phyloP scores from a whole-genome alignment of 2,113 vertebrate species.

The Phyllopteryx taeniolatus region DNA sequence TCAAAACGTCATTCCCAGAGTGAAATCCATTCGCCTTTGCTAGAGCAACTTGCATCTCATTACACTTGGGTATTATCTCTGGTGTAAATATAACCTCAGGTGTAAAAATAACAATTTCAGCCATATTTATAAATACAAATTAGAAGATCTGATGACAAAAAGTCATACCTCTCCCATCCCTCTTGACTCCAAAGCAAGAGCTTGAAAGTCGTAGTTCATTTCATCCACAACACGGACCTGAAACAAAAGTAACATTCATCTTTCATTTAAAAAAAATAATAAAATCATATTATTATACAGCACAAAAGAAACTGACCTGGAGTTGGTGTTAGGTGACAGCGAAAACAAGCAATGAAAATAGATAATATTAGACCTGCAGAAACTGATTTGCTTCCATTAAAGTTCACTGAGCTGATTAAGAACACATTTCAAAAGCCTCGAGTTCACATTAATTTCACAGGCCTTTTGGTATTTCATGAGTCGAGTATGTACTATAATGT shows the following conservation, averaged over 20 bases:
- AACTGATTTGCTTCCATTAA: too few relatives aligned
- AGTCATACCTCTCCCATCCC: constrained; percentile 94
- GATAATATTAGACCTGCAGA: not conserved
- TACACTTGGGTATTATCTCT: too few relatives aligned
- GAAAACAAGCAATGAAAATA: too few relatives aligned
- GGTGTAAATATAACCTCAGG: not conserved
- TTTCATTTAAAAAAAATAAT: too few relatives aligned
- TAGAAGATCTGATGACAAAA: not conserved
- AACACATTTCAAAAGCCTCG: too few relatives aligned
- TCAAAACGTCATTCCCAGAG: not conserved
- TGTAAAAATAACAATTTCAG: not conserved
- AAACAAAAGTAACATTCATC: constrained; percentile 7
- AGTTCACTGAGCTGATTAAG: too few relatives aligned
- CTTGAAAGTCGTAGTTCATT: constrained; percentile 99
- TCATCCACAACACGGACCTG: constrained; percentile 93
- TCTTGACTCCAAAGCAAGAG: constrained; percentile 95
- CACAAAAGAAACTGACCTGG: not conserved
- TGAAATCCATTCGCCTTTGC: not conserved
- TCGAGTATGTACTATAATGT: too few relatives aligned
- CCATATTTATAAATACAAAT: not conserved
- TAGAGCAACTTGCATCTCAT: not conserved
- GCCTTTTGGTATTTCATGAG: too few relatives aligned
- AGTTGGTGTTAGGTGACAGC: too few relatives aligned
- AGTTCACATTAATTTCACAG: too few relatives aligned
- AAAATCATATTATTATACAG: not conserved